phyloP scores from a whole-genome alignment of 2,113 vertebrate species.

The Gnathonemus echidnorhynchus region DNA sequence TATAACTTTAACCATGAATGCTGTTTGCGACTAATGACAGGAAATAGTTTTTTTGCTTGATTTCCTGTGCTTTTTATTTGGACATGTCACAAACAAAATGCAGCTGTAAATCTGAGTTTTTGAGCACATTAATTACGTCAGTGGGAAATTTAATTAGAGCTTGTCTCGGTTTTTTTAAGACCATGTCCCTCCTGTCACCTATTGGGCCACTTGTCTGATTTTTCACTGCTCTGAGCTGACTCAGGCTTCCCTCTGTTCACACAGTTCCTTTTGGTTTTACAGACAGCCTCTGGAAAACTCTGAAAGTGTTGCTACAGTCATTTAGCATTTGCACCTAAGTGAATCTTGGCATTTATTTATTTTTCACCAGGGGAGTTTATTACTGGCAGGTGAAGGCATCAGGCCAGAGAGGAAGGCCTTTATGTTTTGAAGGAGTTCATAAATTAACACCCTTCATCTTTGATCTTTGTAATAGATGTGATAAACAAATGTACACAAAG shows the following conservation, averaged over 20 bases:
- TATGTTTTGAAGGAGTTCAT: background rate
- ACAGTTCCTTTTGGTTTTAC: background rate
- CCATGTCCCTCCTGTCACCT: background rate
- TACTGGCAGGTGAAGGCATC: background rate
- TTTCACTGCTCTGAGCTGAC: background rate
- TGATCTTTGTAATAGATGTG: background rate
- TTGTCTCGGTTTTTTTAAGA: background rate
- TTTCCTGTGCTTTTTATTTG: background rate
- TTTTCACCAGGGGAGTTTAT: background rate
- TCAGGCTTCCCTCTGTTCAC: background rate
- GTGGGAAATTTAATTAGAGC: background rate
- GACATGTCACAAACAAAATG: background rate
- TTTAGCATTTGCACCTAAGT: background rate
- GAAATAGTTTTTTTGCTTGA: background rate
- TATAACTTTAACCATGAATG: background rate
- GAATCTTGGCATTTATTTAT: background rate
- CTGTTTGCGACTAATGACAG: background rate
- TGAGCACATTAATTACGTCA: background rate
- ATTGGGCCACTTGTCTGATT: background rate
- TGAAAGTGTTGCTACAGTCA: background rate
- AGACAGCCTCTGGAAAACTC: background rate
- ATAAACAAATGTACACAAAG: background rate
- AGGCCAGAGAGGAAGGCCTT: background rate
- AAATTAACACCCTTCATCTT: background rate
- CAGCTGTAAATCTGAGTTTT: background rate